These are phyloP conservation scores for Spongilla lacustris DNA, from an alignment of 37 sponge, comb jelly and placozoan species.

Conservation along the genomic window DNA sequence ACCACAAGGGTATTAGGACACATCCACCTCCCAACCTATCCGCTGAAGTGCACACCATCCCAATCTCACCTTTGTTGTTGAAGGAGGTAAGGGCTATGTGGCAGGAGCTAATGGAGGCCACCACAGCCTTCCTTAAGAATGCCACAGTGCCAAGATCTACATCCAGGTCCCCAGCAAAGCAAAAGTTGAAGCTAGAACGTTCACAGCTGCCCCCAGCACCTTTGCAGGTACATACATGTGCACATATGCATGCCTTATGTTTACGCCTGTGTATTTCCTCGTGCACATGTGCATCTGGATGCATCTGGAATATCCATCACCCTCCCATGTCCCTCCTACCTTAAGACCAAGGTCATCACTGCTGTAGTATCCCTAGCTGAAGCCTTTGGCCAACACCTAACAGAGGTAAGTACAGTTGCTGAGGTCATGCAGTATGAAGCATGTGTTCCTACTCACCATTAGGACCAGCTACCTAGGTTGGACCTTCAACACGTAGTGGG, in stretches of 20 bases:
- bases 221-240: neutral
- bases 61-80: neutral
- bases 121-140: neutral
- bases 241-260: no score
- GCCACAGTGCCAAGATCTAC: slow-evolving; percentile 7
- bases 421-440: neutral
- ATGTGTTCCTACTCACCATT: neutral
- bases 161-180: slow-evolving; percentile 50
- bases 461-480: slow-evolving; percentile 24
- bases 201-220: neutral
- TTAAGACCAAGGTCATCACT: neutral
- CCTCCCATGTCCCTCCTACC: no score
- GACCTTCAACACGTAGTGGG: slow-evolving; percentile 23
- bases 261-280: no score
- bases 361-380: neutral
- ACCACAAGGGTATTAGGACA: slow-evolving; percentile 3
- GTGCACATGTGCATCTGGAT: no score
- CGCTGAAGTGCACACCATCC: slow-evolving; percentile 13
- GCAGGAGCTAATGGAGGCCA: slow-evolving; percentile 18
- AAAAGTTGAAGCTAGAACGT: slow-evolving; percentile 8
- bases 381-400: neutral
- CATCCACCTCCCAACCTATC: neutral
- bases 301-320: no score
- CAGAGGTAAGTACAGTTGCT: neutral
- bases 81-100: slow-evolving; percentile 10